Base-by-base conservation (phyloP, 1,140 invertebrate species). In the Hylyphantes graminicola region DNA sequence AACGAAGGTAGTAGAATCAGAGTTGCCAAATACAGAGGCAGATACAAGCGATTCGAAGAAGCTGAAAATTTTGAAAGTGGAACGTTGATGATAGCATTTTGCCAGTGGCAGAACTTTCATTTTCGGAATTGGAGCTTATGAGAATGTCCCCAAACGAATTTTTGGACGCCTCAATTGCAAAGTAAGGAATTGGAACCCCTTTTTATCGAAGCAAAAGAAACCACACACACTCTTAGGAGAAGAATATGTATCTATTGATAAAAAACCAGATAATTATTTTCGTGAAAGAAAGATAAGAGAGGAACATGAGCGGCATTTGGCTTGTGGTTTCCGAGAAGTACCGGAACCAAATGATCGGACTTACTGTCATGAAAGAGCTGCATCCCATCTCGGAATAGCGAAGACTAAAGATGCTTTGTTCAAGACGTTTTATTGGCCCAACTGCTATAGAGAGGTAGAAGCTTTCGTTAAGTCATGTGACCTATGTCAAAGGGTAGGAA, bases 401-500 rank as follows among this genome's bases (percentile, higher is more conserved):
- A 68, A 79, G 35, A 54, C 76, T 53, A 79, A 67, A n/a, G 64
- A 68, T 11, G 35, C 12, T 15, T 17, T 1, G 1, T 35, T 79
- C n/a, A 10, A 7, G 19, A 15, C 53, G 12, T 80, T 15, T 72
- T 70, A 17, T 70, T 19, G 65, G 13, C 65, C 6, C 57, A n/a
- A 61, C 8, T 80, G 35, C 48, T 68, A n/a, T 15, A 68, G 70
- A 17, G 77, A 70, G 0, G 12, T 50, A 6, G 65, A 80, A 48
- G 65, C 10, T 5, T 68, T 0, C 59, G 35, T 80, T 1, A 13
- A 48, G 59, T 50, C 12, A 21, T 67, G n/a, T 59, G 77, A 70
- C 4, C 2, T n/a, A 9, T 70, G 65, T 50, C 64, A 68, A 59
- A 55, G 55, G 0, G 55, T 50, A 5, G 77, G 65, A 13, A 57